Evolutionary conservation across 1,140 invertebrate genomes (phyloP).

Genomic region (Eueides isabella): DNA sequence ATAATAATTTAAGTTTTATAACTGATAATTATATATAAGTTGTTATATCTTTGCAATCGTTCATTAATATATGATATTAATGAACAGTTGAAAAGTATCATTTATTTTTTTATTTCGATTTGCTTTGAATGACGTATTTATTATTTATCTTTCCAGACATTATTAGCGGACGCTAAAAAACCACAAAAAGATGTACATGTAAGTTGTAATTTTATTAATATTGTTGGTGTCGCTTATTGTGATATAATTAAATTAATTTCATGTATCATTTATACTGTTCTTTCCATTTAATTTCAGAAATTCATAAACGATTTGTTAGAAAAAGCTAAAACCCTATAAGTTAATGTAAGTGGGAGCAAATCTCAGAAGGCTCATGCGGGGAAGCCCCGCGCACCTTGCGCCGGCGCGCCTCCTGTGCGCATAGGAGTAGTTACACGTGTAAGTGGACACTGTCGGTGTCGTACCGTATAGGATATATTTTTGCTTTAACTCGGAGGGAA

Average conservation of each 20-base stretch:
- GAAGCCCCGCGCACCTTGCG: neutral
- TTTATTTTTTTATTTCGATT: no score
- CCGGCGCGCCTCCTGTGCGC: neutral
- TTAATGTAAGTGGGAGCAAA: conserved; percentile 40
- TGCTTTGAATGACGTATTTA: no score
- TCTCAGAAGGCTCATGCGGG: conserved; percentile 34
- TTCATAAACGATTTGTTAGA: conserved; percentile 95
- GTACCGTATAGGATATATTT: conserved; percentile 29
- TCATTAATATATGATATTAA: no score
- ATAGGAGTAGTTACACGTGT: conserved; percentile 29
- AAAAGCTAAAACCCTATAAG: conserved; percentile 92
- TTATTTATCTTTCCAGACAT: conserved; percentile 87
- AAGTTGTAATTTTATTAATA: conserved; percentile 65
- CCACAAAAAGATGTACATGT: conserved; percentile 93
- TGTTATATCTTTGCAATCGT: no score
- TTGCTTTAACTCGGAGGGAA: conserved; percentile 23
- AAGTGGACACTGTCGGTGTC: conserved; percentile 20
- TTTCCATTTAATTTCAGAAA: conserved; percentile 85
- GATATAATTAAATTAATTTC: neutral
- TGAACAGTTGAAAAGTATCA: no score
- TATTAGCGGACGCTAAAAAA: conserved; percentile 91
- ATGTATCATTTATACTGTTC: neutral
- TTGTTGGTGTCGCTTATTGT: neutral
- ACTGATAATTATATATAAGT: no score
- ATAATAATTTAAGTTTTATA: no score